Evolutionary conservation across 2,888 invertebrate genomes (phyloP), one percentile per base, ranked within the genome.

Genomic region (Drosophila buzzatii): DNA sequence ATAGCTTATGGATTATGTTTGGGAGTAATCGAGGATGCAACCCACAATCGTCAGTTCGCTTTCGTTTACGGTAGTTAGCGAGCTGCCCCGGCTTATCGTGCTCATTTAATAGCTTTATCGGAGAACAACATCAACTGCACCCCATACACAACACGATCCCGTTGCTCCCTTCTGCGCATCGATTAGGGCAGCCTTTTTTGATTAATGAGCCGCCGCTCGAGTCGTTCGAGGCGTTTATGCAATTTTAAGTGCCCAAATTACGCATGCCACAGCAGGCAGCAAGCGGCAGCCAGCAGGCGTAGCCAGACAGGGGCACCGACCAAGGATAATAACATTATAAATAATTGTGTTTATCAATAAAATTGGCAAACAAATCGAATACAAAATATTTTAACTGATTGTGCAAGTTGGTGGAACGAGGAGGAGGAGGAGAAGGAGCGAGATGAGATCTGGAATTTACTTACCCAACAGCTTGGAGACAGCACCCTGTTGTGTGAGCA

Each of bases 401-500:
- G 35, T 49, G 51, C 14, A 44, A 41, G 44, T 9, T 6, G 20
- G 16, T 18, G 56, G 33, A 16, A 18, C 9, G 4, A 2, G 31
- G 14, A n/a, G 23, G 4, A 14, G 9, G 18, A 23, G 3, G 18
- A 6, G 23, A n/a, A 10, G n/a, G 12, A 2, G 31, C 0, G 33
- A 33, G 9, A 0, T 9, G 53, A 20, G 41, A 31, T 33, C 39
- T 49, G 41, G 58, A 37, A 31, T 55, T 42, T 71, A 91, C 92
- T 92, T 82, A 92, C 92, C 93, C 64, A 92, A 84, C 72, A 92
- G 77, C 84, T 92, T 92, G 60, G 92, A 92, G 73, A 92, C 92
- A 41, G 92, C 93, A 65, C 92, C 92, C 83, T 92, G 92, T 87
- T 92, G 92, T 47, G 92, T 91, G 44, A 92, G 82, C 93, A 92